Conservation (phyloP, 2,888 invertebrate species). For the Limnephilus marmoratus region DNA sequence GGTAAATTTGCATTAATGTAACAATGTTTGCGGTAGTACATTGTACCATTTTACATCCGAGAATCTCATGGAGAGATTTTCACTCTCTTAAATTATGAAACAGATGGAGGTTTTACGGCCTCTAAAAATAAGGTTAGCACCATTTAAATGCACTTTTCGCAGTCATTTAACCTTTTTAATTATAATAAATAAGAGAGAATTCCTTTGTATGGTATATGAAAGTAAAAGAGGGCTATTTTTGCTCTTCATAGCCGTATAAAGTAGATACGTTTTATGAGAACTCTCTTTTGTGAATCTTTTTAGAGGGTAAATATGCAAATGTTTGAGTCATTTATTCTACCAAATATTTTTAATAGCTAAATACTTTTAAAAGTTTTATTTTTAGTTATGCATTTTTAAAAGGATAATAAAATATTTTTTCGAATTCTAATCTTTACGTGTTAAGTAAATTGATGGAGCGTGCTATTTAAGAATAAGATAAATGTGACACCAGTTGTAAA, state of each 20-base stretch:
- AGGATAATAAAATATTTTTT: background rate
- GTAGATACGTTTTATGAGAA: background rate
- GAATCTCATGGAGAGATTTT: background rate
- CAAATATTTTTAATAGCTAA: background rate
- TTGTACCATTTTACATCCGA: background rate
- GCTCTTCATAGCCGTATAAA: background rate
- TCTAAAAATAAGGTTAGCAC: background rate
- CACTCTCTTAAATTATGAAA: background rate
- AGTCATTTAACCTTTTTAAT: background rate
- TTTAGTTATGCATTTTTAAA: no score
- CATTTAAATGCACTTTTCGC: background rate
- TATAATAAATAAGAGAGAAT: background rate
- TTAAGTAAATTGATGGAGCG: background rate
- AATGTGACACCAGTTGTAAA: no score
- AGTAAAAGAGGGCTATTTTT: background rate
- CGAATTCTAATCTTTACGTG: background rate
- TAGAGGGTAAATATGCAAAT: background rate
- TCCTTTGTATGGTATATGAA: background rate
- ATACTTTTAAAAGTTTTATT: background rate
- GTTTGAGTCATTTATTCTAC: background rate
- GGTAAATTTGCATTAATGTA: background rate
- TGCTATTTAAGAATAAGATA: no score
- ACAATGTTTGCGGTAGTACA: background rate
- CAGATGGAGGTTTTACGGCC: background rate
- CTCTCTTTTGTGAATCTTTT: background rate